Percentiles rank a stretch among this genome's conserved stretches.
Conservation (phyloP, 1,140 invertebrate genomes). For the Cecropterus lyciades region DNA sequence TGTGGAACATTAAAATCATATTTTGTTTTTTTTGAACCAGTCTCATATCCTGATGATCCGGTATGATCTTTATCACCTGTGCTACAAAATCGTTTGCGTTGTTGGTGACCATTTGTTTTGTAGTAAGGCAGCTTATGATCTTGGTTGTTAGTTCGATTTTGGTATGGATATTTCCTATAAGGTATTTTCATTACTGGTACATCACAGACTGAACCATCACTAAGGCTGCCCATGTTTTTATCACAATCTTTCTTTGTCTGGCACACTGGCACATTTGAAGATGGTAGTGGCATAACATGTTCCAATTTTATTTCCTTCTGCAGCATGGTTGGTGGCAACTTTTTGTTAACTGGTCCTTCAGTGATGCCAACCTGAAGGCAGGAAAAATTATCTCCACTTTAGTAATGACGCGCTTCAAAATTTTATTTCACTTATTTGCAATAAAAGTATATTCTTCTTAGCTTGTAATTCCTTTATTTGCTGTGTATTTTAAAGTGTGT, state of each 20-base stretch:
- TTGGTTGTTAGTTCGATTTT: conserved; percentile 53
- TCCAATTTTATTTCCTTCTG: conserved; percentile 69
- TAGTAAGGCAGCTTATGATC: conserved; percentile 49
- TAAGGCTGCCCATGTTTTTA: conserved; percentile 65
- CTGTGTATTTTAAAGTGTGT: conserved; percentile 54
- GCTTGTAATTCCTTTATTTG: conserved; percentile 74
- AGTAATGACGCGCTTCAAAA: conserved; percentile 80
- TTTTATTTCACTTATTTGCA: conserved; percentile 67
- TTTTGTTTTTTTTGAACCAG: conserved; percentile 58
- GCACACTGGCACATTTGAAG: conserved; percentile 50
- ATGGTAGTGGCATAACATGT: conserved; percentile 58
- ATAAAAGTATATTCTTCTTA: conserved; percentile 76
- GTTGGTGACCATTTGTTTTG: conserved; percentile 50
- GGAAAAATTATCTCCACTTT: conserved; percentile 84
- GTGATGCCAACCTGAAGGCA: conserved; percentile 84
- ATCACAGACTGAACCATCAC: conserved; percentile 74
- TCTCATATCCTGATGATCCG: conserved; percentile 70
- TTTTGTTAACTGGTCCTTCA: conserved; percentile 80
- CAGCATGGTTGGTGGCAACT: conserved; percentile 75
- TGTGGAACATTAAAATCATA: conserved; percentile 44
- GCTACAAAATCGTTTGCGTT: conserved; percentile 63
- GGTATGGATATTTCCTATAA: conserved; percentile 58
- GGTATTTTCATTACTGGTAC: conserved; percentile 56
- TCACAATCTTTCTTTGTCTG: conserved; percentile 51
- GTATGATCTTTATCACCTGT: conserved; percentile 65